A percentile compares a stretch with the other conserved stretches of the same genome.
Conservation (phyloP, 2,797 vertebrate species). For the Tapera naevia region DNA sequence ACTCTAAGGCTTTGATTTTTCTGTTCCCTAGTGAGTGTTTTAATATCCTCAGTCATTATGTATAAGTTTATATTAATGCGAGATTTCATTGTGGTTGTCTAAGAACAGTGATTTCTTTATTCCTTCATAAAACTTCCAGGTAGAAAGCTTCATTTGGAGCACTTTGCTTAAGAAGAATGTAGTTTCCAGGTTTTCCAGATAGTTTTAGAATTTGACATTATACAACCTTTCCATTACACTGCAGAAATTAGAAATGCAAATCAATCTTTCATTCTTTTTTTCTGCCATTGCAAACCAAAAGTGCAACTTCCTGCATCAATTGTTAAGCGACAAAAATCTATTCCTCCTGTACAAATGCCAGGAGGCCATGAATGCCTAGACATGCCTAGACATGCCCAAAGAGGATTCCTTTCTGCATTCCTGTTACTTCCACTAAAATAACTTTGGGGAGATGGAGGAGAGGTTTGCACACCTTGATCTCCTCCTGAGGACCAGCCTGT, state of each 20-base stretch:
- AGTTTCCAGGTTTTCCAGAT: not conserved
- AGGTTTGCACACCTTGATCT: not conserved
- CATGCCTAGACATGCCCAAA: not conserved
- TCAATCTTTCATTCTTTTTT: not conserved
- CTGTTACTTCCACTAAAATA: not conserved
- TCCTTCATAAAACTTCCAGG: not conserved
- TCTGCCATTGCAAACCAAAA: not conserved
- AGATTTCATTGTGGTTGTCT: not conserved
- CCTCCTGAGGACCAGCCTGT: not conserved
- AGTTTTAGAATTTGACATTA: not conserved
- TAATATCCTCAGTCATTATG: not conserved
- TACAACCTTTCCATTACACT: not conserved
- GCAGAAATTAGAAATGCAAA: not conserved
- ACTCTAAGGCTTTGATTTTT: not conserved
- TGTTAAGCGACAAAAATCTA: accelerated
- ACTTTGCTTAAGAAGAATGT: not conserved
- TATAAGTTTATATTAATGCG: not conserved
- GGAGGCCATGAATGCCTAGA: not conserved
- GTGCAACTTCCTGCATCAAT: not conserved
- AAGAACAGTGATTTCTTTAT: not conserved
- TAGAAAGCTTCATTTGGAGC: not conserved
- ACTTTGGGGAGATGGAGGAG: too few relatives aligned
- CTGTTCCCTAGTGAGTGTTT: not conserved
- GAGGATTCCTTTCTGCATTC: not conserved
- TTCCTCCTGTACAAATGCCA: not conserved